A percentile compares a stretch with the other conserved stretches of the same genome.
Evolutionary conservation across 2,888 invertebrate genomes (phyloP).

Genomic region (Pardosa pseudoannulata): DNA sequence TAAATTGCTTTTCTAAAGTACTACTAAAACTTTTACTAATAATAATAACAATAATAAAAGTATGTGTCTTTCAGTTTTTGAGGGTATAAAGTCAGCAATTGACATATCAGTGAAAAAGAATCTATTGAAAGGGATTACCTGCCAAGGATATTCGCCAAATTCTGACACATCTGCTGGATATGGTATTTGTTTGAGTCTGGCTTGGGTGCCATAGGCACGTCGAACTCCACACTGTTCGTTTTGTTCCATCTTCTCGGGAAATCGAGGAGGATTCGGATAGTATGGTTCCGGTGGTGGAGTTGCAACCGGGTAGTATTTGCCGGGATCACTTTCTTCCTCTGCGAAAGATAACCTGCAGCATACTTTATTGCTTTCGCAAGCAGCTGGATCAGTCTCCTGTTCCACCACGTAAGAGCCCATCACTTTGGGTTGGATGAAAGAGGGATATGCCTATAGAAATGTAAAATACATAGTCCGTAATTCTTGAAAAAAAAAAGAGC

Average conservation of each 20-base stretch:
- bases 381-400: background rate
- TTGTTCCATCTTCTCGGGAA: background rate
- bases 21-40: too few species aligned
- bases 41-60: too few species aligned
- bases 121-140: too few species aligned
- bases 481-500: too few species aligned
- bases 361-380: conserved; percentile 35
- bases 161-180: conserved; percentile 94
- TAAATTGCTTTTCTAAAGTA: too few species aligned
- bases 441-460: conserved; percentile 20
- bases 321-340: background rate
- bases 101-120: too few species aligned
- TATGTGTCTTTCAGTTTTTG: too few species aligned
- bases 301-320: conserved; percentile 48
- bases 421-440: conserved; percentile 16
- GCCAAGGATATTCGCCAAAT: conserved; percentile 83
- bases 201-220: conserved; percentile 91
- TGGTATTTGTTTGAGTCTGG: conserved; percentile 91
- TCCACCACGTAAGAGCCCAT: background rate
- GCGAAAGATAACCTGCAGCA: conserved; percentile 45
- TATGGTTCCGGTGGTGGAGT: conserved; percentile 25
- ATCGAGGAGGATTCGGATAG: conserved; percentile 2
- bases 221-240: conserved; percentile 84
- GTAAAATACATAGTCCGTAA: too few species aligned
- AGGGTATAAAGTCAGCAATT: too few species aligned